These are phyloP conservation scores for Cyprinodon variegatus DNA, from an alignment of 2,113 vertebrate species.

Conservation along the genomic window DNA sequence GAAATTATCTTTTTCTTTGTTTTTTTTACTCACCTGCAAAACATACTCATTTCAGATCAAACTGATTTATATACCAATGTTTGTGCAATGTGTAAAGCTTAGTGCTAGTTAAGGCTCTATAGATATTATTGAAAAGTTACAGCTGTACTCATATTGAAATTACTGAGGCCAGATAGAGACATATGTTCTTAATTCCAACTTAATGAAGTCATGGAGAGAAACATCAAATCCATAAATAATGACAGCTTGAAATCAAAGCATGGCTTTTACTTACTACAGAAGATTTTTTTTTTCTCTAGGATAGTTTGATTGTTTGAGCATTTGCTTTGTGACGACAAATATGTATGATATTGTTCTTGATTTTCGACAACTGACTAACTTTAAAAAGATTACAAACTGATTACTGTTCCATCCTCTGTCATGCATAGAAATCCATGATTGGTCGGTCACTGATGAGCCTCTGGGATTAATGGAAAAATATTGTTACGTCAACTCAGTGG, in stretches of 20 bases:
- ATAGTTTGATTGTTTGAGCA: slow-evolving; percentile 11
- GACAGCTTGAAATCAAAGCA: slow-evolving; percentile 37
- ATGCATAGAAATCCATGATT: not conserved
- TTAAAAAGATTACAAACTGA: not conserved
- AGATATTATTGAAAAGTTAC: slow-evolving; percentile 20
- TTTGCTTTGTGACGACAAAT: slow-evolving; percentile 8
- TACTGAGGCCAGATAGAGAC: slow-evolving; percentile 21
- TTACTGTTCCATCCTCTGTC: no score
- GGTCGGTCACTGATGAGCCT: no score
- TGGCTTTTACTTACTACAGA: not conserved
- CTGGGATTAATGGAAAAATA: no score
- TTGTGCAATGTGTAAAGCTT: no score
- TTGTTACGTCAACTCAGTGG: no score
- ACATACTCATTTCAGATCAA: no score
- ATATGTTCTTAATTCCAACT: slow-evolving; percentile 43
- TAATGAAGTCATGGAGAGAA: slow-evolving; percentile 50
- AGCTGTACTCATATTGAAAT: slow-evolving; percentile 18
- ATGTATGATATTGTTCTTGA: slow-evolving; percentile 9
- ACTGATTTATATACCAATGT: no score
- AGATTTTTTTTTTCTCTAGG: slow-evolving; percentile 6
- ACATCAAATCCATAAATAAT: slow-evolving; percentile 54
- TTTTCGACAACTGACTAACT: not conserved
- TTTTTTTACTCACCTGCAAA: no score
- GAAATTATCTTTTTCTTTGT: no score
- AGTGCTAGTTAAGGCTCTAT: no score